Base-by-base conservation (phyloP, 2,113 vertebrate genomes). In the Trinectes maculatus region DNA sequence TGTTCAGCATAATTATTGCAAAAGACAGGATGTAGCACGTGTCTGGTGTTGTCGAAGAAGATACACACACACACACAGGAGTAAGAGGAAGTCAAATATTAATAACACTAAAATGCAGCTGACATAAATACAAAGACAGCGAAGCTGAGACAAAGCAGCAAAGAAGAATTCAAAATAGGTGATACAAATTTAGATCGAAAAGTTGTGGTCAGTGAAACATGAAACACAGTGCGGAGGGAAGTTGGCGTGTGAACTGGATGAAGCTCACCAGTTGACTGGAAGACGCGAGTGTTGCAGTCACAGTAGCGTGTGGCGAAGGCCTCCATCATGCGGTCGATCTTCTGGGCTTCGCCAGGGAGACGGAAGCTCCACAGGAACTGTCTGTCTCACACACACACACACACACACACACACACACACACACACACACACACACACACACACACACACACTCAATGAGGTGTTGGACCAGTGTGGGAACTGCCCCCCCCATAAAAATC, bases 291-390 rank as follows among this genome's bases (percentile, higher is more conserved):
- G 80, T 98, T 99, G 76, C 96, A 98, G 67, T 95, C 89, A 44
- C 96, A 99, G 88, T 99, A 99, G 37, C 95, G 92, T 0, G 75
- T 90, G 16, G 97, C 96, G 18, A 99, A 99, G 2, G 95, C 88
- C 56, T 99, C 97, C 96, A 99, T 99, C 95, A 98, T 98, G 8
- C 97, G 91, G 66, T 98, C 97, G 1, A 99, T 99, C 91, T 99
- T 98, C 91, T 99, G 97, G 0, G 97, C 96, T 71, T 99, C 97
- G 0, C 96, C 97, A 0, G 97, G 97, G 57, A 99, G 91, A 39
- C 97, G 94, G 81, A 99, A 99, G 73, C 96, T 98, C 96, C 96
- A 97, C n/a, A 99, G 84, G 68, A 99, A 99, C 87, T 97, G 96
- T 59, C 97, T 98, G 69, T 56, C 37, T 62, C 39, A 81, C 33